Base-by-base conservation (phyloP, 2,797 vertebrate species). In the Gambelia wislizenii region DNA sequence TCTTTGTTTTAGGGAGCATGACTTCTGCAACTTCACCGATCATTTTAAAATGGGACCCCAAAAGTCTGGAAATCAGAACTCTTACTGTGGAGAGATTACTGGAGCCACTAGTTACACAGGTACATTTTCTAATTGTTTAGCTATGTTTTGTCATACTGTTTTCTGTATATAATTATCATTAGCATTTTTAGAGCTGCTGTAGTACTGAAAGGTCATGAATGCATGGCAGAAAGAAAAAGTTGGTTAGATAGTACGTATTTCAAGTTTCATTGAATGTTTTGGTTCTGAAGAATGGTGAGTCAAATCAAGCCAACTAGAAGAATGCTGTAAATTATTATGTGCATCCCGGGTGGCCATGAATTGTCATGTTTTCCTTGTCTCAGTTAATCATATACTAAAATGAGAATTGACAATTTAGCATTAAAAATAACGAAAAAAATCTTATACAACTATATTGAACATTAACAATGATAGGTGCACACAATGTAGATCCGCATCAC, bases 41-140 rank as follows among this genome's bases (percentile, higher is more conserved):
- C 96, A 99, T 98, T 97, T 98, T 99, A 94, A 99, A 99, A 98
- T 99, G 99, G 99, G 99, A 99, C 94, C 99, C 99, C 91, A 99
- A 99, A 97, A 99, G 98, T 95, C 96, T 99, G 89, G 99, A 99
- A 97, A 99, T 99, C 92, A 97, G 99, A 83, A 99, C 99, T 78
- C 97, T 99, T 77, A 99, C 99, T 1, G 99, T 99, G 89, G 99
- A 99, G 96, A 98, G 98, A 89, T 97, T 99, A 0, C 91, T 99
- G 95, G 99, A 99, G 91, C 99, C 98, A 0, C 97, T 99, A 4
- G 99, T 99, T 88, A 99, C 98, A 84, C 99, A 99, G 98, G 99
- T 98, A 98, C 97, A 95, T 84, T 52, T 88, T 47, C 81, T 61
- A 74, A 87, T 13, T 74, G 2, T 79, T 52, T 22, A 87, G 78